Conservation (phyloP, 1,140 invertebrate genomes). For the Nymphalis io region DNA sequence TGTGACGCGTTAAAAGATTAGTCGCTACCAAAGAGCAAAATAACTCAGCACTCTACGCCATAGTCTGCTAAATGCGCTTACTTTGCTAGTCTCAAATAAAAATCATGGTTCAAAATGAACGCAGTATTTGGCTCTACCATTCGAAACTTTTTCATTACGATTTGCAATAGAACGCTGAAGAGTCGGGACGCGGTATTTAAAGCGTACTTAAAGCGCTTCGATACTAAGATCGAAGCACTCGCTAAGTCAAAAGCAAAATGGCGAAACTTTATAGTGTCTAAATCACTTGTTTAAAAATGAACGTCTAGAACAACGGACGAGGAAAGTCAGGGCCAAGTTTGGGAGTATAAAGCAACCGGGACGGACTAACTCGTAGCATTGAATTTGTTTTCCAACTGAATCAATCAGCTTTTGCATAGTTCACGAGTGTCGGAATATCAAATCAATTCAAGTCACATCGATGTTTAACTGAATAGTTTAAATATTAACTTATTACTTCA, state of each 20-base stretch:
- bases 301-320: conserved; percentile 49
- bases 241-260: conserved; percentile 51
- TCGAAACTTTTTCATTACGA: conserved; percentile 45
- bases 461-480: conserved; percentile 44
- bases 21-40: conserved; percentile 49
- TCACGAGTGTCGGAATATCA: conserved; percentile 53
- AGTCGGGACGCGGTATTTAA: conserved; percentile 42
- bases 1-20: conserved; percentile 76
- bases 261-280: conserved; percentile 55
- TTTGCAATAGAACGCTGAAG: conserved; percentile 32
- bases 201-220: conserved; percentile 43
- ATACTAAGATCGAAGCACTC: conserved; percentile 49
- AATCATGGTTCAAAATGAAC: conserved; percentile 40
- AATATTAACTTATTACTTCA: conserved; percentile 18
- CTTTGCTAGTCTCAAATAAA: conserved; percentile 37
- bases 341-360: conserved; percentile 55
- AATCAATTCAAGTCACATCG: conserved; percentile 50
- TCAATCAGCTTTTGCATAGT: conserved; percentile 54
- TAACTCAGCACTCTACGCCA: conserved; percentile 37
- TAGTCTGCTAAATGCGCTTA: conserved; percentile 25
- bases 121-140: conserved; percentile 34
- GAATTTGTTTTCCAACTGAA: conserved; percentile 59
- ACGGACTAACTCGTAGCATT: conserved; percentile 47
- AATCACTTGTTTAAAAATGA: conserved; percentile 69
- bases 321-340: conserved; percentile 56